Evolutionary conservation across 2,113 vertebrate species (phyloP).

Genomic region (Acrocephalus kingi): DNA sequence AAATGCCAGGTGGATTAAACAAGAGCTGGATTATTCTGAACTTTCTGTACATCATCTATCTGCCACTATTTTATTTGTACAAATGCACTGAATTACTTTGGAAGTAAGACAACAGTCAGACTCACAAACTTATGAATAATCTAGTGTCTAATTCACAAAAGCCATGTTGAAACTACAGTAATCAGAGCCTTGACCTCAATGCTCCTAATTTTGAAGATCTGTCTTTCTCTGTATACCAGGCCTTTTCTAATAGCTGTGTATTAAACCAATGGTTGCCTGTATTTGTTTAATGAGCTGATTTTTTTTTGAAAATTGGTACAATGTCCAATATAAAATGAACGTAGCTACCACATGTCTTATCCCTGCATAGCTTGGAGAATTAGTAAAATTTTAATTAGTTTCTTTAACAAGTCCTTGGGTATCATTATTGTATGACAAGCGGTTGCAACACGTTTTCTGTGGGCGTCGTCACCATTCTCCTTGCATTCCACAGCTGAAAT

Average conservation of each 20-base stretch:
- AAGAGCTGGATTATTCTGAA: conserved; percentile 21
- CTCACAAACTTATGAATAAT: conserved; percentile 5
- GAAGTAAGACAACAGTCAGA: neutral
- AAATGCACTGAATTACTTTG: neutral
- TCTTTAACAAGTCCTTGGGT: neutral
- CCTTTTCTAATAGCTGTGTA: neutral
- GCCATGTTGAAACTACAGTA: neutral
- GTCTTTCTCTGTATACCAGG: neutral
- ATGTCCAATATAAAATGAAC: neutral
- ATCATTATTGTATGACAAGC: neutral
- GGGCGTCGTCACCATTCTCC: neutral
- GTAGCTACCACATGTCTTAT: neutral
- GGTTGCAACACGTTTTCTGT: neutral
- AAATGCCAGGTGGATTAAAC: neutral
- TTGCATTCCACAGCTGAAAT: neutral
- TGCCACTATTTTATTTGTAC: neutral
- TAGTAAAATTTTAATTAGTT: neutral
- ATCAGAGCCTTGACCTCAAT: neutral
- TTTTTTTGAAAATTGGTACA: neutral
- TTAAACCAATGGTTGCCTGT: neutral
- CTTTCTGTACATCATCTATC: neutral
- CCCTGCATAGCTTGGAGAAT: neutral
- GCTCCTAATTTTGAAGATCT: neutral
- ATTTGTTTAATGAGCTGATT: neutral
- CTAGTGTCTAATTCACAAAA: conserved; percentile 1